Evolutionary conservation across 2,888 invertebrate species (phyloP).

Genomic region (Drosophila emarginata): DNA sequence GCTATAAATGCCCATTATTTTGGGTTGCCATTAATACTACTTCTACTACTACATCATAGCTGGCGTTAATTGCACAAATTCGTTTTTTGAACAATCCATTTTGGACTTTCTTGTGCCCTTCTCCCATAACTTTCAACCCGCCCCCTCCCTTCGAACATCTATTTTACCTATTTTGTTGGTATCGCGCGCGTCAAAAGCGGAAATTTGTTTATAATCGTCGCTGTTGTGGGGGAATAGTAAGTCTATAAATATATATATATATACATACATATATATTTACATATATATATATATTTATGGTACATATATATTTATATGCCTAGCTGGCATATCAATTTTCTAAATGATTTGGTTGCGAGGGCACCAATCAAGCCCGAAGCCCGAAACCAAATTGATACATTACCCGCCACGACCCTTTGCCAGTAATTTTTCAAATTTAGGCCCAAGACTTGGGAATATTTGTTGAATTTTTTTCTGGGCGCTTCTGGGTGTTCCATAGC

Average conservation of each 20-base stretch:
- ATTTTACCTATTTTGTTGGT: slow-evolving; percentile 25
- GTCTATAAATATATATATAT: slow-evolving; percentile 17
- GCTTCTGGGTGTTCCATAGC: slow-evolving; percentile 71
- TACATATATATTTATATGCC: slow-evolving; percentile 32
- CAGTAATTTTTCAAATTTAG: slow-evolving; percentile 62
- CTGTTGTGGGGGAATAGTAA: slow-evolving; percentile 55
- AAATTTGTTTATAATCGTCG: slow-evolving; percentile 77
- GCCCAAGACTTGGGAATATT: slow-evolving; percentile 30
- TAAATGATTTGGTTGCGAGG: slow-evolving; percentile 63
- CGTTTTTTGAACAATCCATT: slow-evolving; percentile 68
- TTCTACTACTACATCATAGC: neutral
- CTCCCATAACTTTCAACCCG: neutral
- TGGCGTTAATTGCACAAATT: slow-evolving; percentile 75
- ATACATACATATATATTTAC: slow-evolving; percentile 20
- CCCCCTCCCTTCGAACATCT: neutral
- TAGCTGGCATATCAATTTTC: slow-evolving; percentile 64
- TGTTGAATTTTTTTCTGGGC: slow-evolving; percentile 20
- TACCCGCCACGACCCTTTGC: slow-evolving; percentile 44
- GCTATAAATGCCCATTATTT: slow-evolving; percentile 38
- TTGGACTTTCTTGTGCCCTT: slow-evolving; percentile 58
- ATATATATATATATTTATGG: slow-evolving; percentile 18
- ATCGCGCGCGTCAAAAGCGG: slow-evolving; percentile 73
- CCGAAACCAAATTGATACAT: slow-evolving; percentile 71
- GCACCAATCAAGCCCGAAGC: slow-evolving; percentile 60
- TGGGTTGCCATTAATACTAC: slow-evolving; percentile 7